phyloP scores from a whole-genome alignment of 2,797 vertebrate species.

The Sphenopsis melanotis region DNA sequence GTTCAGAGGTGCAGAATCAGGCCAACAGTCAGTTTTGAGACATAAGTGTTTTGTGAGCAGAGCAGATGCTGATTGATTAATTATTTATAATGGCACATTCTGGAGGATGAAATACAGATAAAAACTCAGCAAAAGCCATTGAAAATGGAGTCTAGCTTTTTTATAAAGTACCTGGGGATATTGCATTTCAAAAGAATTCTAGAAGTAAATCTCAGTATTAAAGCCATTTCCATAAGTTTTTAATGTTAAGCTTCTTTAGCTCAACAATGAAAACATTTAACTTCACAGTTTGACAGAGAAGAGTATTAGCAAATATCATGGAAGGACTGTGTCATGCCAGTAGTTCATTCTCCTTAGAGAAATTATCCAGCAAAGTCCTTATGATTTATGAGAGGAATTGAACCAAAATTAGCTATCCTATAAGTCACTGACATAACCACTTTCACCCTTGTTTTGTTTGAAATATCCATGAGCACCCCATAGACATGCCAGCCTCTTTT shows the following conservation, averaged over 20 bases:
- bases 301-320: conserved; percentile 52
- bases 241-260: conserved; percentile 63
- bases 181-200: conserved; percentile 44
- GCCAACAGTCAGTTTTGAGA: background rate
- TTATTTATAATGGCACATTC: conserved; percentile 32
- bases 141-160: background rate
- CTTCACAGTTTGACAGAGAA: conserved; percentile 64
- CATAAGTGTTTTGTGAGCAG: background rate
- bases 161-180: conserved; percentile 16
- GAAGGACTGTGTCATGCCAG: conserved; percentile 26
- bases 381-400: conserved; percentile 21
- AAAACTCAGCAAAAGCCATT: conserved; percentile 28
- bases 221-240: conserved; percentile 58
- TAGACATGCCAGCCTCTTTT: background rate
- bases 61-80: conserved; percentile 35
- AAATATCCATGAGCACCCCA: background rate
- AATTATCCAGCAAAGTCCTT: conserved; percentile 14
- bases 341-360: conserved; percentile 31
- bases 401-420: background rate
- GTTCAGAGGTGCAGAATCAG: background rate
- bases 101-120: conserved; percentile 21
- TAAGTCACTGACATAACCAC: background rate
- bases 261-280: conserved; percentile 65
- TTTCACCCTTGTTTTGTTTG: background rate
- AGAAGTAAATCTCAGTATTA: conserved; percentile 56